phyloP scores from a whole-genome alignment of 2,888 invertebrate species.

The Sialis lutaria region DNA sequence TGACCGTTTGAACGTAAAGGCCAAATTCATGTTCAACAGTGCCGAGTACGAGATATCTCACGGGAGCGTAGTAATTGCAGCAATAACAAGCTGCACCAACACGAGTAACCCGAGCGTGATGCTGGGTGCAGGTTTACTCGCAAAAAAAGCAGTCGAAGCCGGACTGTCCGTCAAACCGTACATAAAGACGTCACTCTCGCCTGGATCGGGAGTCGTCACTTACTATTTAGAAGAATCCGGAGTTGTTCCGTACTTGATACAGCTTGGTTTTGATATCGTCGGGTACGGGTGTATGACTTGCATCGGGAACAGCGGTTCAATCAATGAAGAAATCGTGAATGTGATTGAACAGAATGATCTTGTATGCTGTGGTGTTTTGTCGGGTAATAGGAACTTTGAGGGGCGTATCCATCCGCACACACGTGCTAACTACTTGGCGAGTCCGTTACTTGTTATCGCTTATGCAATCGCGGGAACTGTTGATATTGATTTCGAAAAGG shows the following conservation, averaged over 20 bases:
- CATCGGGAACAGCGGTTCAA: constrained; percentile 94
- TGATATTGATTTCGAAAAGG: constrained; percentile 82
- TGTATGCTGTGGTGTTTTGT: constrained; percentile 89
- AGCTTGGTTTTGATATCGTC: constrained; percentile 84
- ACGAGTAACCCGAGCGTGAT: constrained; percentile 97
- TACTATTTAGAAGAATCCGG: constrained; percentile 83
- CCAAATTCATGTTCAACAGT: constrained; percentile 67
- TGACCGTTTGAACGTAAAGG: constrained; percentile 41
- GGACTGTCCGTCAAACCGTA: constrained; percentile 81
- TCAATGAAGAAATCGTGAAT: constrained; percentile 78
- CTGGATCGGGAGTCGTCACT: constrained; percentile 89
- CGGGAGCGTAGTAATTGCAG: constrained; percentile 91
- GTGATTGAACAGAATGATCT: constrained; percentile 87
- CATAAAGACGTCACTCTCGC: constrained; percentile 92
- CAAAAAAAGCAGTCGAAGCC: constrained; percentile 84
- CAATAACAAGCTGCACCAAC: constrained; percentile 96
- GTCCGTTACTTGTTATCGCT: constrained; percentile 92
- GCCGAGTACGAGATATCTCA: constrained; percentile 63
- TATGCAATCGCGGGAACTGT: constrained; percentile 94
- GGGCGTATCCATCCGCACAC: constrained; percentile 95
- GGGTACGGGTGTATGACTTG: constrained; percentile 99
- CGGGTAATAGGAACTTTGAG: constrained; percentile 96
- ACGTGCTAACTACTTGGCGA: constrained; percentile 92
- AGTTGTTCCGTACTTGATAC: constrained; percentile 69
- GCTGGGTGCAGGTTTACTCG: constrained; percentile 85